Evolutionary conservation across 2,113 vertebrate species (phyloP).

Genomic region (Pimephales promelas): DNA sequence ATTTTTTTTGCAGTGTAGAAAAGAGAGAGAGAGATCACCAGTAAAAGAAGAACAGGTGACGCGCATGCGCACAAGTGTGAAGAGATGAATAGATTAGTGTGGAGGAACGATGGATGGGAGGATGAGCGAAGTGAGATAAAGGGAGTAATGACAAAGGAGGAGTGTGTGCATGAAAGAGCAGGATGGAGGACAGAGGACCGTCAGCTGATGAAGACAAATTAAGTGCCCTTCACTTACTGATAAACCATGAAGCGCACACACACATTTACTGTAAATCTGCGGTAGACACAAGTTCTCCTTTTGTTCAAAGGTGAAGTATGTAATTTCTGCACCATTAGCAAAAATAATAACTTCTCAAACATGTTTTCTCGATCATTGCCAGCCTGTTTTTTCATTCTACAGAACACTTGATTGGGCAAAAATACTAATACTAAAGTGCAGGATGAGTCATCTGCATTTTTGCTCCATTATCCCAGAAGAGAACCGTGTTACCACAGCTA

Average conservation of each 20-base stretch:
- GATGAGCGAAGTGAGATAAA: conserved; percentile 14
- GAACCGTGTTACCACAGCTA: not conserved
- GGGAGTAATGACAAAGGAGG: conserved; percentile 44
- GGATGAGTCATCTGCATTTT: not conserved
- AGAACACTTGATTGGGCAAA: not conserved
- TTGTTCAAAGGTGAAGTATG: no score
- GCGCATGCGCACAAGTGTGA: not conserved
- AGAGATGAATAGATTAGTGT: conserved; percentile 51
- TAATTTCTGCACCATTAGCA: no score
- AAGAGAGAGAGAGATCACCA: conserved; percentile 47
- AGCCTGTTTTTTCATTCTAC: not conserved
- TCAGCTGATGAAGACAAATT: conserved; percentile 73
- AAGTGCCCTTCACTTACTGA: conserved; percentile 71
- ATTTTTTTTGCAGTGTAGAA: not conserved
- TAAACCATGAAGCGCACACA: conserved; percentile 67
- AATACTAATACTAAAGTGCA: not conserved
- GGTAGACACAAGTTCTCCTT: not conserved
- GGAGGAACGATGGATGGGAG: conserved; percentile 1
- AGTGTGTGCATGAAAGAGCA: conserved; percentile 55
- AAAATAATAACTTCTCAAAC: conserved; percentile 16
- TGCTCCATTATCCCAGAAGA: not conserved
- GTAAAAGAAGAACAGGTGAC: conserved; percentile 45
- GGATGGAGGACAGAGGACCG: conserved; percentile 38
- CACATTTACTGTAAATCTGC: conserved; percentile 31
- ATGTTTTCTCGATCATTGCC: not conserved